These are phyloP conservation scores for Zoanthus sociatus DNA, from an alignment of 92 coral and sea anemone genomes.

Conservation along the genomic window DNA sequence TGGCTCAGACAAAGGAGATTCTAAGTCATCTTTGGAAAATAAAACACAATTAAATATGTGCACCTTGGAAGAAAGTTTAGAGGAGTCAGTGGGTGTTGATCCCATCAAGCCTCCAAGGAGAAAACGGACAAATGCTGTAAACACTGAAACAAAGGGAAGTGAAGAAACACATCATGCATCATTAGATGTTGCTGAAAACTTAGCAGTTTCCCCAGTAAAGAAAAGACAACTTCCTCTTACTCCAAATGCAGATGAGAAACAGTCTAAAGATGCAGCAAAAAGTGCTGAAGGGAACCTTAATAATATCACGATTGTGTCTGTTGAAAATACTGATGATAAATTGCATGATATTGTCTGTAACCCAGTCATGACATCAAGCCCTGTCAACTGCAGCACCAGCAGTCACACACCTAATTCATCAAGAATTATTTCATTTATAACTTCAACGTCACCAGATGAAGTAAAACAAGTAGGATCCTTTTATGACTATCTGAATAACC, in stretches of 20 bases:
- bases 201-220: background rate
- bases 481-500: slow-evolving; percentile 70
- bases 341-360: slow-evolving; percentile 77
- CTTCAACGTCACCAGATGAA: slow-evolving; percentile 22
- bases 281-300: background rate
- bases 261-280: background rate
- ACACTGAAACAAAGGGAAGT: background rate
- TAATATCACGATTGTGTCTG: slow-evolving; percentile 22
- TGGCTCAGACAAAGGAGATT: background rate
- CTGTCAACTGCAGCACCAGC: slow-evolving; percentile 26
- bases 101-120: slow-evolving; percentile 43
- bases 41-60: background rate
- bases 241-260: background rate
- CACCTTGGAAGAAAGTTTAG: background rate
- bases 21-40: background rate
- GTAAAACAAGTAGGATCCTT: slow-evolving; percentile 68
- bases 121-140: background rate
- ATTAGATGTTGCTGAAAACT: background rate
- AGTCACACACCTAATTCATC: slow-evolving; percentile 25
- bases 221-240: slow-evolving; percentile 26
- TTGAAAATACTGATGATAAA: slow-evolving; percentile 44
- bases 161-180: background rate
- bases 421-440: slow-evolving; percentile 39
- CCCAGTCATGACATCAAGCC: slow-evolving; percentile 84
- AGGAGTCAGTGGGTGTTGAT: background rate